Evolutionary conservation across 2,113 vertebrate genomes (phyloP), one percentile per base, ranked within the genome.

Genomic region (Sebastes schlegelii): DNA sequence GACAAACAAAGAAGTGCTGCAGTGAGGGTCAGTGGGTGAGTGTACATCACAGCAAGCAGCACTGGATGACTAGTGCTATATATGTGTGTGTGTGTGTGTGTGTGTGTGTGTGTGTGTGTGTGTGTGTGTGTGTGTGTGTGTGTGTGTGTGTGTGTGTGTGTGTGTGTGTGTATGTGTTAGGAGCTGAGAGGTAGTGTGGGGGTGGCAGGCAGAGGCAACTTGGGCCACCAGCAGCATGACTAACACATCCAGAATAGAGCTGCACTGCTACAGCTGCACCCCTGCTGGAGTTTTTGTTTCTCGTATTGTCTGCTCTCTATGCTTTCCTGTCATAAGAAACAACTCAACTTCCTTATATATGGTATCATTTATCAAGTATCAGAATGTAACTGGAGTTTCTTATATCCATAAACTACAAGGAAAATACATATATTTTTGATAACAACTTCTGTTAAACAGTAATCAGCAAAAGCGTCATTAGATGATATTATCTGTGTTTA

Each of bases 231-330:
- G 87, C 86, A 89, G 85, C 83, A 90, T 93, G 93, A 94, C 94
- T 93, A 94, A 94, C 89, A 72, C 70, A 79, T 88, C 88, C 89
- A 93, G 91, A 93, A 91, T 92, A 94, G 92, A 91, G 87, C 88
- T 89, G 88, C 73, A 82, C 79, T 74, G 83, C 77, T 89, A 67
- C 75, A 85, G 79, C 57, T 89, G 89, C 89, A 86, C 83, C 83
- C 78, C 84, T 75, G 72, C 86, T 84, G 86, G 79, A 92, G 81
- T 88, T 91, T 87, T 79, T 75, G 86, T 83, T 81, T 86, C 77
- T 73, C 42, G 0, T 43, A 76, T 80, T 84, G 76, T 86, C 69
- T 74, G 49, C 73, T 77, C 11, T 10, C 72, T 80, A 0, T 46
- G 63, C 49, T 85, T 49, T 14, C 4, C 10, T 64, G 46, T 14